Conservation (phyloP, 1,140 invertebrate genomes). For the Tenebrio molitor region DNA sequence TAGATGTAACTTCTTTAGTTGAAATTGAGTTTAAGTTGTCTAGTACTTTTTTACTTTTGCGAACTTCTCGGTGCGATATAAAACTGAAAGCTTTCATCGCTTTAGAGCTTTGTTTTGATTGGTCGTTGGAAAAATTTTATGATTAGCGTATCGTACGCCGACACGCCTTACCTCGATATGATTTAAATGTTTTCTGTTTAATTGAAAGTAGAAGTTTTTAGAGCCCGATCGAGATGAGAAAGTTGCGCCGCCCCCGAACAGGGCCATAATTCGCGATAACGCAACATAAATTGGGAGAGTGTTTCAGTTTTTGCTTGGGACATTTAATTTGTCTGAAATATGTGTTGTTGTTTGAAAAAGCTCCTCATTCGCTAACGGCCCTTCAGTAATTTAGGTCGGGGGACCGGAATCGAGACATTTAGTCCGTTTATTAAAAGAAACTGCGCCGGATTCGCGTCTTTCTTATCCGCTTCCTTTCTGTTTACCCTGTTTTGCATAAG, state of each 20-base stretch:
- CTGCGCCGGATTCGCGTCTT: neutral
- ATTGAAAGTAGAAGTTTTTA: neutral
- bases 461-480: conserved; percentile 4
- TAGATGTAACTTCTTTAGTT: conserved; percentile 1
- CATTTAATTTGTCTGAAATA: conserved; percentile 53
- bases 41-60: neutral
- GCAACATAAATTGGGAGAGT: conserved; percentile 48
- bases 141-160: too few species aligned
- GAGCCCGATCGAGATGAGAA: neutral
- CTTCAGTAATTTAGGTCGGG: conserved; percentile 1
- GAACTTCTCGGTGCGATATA: neutral
- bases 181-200: neutral
- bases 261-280: conserved; percentile 14
- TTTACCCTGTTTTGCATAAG: conserved; percentile 8
- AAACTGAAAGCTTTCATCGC: conserved; percentile 1
- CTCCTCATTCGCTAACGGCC: conserved; percentile 39
- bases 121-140: neutral
- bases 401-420: conserved; percentile 10
- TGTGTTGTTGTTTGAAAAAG: conserved; percentile 46
- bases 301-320: conserved; percentile 42
- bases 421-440: conserved; percentile 5
- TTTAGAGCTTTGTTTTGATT: neutral
- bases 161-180: too few species aligned
- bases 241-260: neutral
- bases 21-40: conserved; percentile 13